These are phyloP conservation scores for Antheraea yamamai DNA, from an alignment of 2,888 invertebrate genomes.

Conservation along the genomic window DNA sequence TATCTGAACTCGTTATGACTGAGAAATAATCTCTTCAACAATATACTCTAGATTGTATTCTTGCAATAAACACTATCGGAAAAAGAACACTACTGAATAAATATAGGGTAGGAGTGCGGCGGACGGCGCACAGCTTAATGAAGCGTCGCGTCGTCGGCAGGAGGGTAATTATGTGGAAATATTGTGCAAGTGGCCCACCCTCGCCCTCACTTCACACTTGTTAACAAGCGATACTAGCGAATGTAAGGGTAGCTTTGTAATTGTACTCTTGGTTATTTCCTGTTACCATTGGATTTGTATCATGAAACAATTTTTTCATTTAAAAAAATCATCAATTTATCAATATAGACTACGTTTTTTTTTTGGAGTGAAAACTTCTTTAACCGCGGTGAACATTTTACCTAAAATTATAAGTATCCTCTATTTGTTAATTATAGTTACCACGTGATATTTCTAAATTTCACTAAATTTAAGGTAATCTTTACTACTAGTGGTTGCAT, in stretches of 20 bases:
- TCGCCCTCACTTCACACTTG: slow-evolving; percentile 3
- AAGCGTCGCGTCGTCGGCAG: slow-evolving; percentile 2
- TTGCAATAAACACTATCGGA: neutral
- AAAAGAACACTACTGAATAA: neutral
- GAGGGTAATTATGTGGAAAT: slow-evolving; percentile 14
- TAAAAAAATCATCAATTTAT: neutral
- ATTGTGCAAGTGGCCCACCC: slow-evolving; percentile 12
- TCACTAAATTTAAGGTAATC: too few relatives aligned
- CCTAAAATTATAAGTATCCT: neutral
- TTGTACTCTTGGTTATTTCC: neutral
- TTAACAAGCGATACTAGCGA: slow-evolving; percentile 3
- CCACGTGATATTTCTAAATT: too few relatives aligned
- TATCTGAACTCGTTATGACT: too few relatives aligned
- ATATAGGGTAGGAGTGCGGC: slow-evolving; percentile 11
- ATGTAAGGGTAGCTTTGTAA: neutral
- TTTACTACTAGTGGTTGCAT: neutral
- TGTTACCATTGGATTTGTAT: neutral
- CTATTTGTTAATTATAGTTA: too few relatives aligned
- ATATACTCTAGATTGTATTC: too few relatives aligned
- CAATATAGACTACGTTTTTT: too few relatives aligned
- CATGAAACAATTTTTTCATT: neutral
- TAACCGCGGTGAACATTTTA: neutral
- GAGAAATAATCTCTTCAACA: too few relatives aligned
- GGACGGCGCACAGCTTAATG: neutral
- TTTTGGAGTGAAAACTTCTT: too few relatives aligned